phyloP scores from a whole-genome alignment of 2,888 invertebrate species.

The Eupeodes luniger region DNA sequence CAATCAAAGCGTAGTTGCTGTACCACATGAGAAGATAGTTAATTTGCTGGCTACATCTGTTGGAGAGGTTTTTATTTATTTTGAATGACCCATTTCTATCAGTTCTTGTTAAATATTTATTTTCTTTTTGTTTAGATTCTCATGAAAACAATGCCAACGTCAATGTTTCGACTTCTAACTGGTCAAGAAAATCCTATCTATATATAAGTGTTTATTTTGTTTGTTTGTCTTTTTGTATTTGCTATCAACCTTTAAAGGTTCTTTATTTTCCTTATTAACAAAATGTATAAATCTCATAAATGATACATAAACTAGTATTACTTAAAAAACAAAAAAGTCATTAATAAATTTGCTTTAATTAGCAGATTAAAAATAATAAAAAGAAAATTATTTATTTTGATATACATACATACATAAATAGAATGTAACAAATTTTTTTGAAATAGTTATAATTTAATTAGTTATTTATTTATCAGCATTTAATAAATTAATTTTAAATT shows the following conservation, averaged over 20 bases:
- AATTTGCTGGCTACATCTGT: conserved; percentile 99
- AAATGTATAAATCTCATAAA: conserved; percentile 31
- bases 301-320: conserved; percentile 48
- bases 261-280: conserved; percentile 10
- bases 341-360: conserved; percentile 29
- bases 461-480: conserved; percentile 14
- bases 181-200: conserved; percentile 99
- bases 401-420: neutral
- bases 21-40: conserved; percentile 99
- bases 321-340: conserved; percentile 6
- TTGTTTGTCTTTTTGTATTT: conserved; percentile 23
- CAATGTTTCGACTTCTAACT: conserved; percentile 99
- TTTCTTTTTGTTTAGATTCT: conserved; percentile 89
- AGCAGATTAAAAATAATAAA: neutral
- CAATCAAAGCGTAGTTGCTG: conserved; percentile 99
- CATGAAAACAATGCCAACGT: conserved; percentile 99
- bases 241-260: conserved; percentile 13
- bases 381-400: conserved; percentile 8
- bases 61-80: conserved; percentile 91
- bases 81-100: neutral
- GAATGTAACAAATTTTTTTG: neutral
- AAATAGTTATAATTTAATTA: conserved; percentile 16
- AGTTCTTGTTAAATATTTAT: neutral
- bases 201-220: conserved; percentile 87
- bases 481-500: conserved; percentile 22